Evolutionary conservation across 2,888 invertebrate species (phyloP).

Genomic region (Ischnus inquisitorius): DNA sequence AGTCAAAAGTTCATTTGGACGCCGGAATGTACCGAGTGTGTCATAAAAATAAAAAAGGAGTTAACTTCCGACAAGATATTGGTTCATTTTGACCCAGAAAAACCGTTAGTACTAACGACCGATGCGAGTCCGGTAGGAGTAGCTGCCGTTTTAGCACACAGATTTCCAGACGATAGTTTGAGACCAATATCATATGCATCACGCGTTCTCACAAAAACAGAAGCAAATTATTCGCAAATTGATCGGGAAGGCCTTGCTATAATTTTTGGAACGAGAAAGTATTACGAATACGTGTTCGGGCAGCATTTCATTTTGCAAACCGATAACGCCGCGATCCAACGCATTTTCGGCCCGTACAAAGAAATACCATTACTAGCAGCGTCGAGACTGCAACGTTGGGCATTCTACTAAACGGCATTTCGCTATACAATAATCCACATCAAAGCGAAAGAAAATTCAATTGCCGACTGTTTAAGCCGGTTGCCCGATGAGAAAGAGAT

Average conservation of each 20-base stretch:
- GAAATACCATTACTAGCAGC: conserved; percentile 39
- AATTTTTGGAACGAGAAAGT: conserved; percentile 43
- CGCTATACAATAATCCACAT: conserved; percentile 11
- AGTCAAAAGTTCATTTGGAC: neutral
- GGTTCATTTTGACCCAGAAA: conserved; percentile 45
- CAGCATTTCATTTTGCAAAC: conserved; percentile 35
- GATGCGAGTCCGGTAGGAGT: conserved; percentile 73
- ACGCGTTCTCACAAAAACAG: conserved; percentile 62
- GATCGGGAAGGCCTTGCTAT: conserved; percentile 67
- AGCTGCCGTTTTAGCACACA: conserved; percentile 75
- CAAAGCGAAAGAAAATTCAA: neutral
- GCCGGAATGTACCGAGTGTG: conserved; percentile 2
- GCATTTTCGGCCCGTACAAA: conserved; percentile 41
- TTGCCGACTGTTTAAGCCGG: neutral
- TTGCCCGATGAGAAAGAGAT: neutral
- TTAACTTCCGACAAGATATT: conserved; percentile 13
- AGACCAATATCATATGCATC: conserved; percentile 79
- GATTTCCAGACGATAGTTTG: conserved; percentile 14
- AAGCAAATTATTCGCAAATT: conserved; percentile 76
- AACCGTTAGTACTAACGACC: conserved; percentile 59
- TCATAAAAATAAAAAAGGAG: conserved; percentile 15
- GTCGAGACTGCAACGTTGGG: conserved; percentile 40
- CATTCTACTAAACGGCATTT: conserved; percentile 39
- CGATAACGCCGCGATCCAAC: conserved; percentile 30
- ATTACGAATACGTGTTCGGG: conserved; percentile 46